Percentiles rank a stretch among this genome's conserved stretches.
phyloP scores from a whole-genome alignment of 2,888 invertebrate species.

The Chydorus sphaericus region DNA sequence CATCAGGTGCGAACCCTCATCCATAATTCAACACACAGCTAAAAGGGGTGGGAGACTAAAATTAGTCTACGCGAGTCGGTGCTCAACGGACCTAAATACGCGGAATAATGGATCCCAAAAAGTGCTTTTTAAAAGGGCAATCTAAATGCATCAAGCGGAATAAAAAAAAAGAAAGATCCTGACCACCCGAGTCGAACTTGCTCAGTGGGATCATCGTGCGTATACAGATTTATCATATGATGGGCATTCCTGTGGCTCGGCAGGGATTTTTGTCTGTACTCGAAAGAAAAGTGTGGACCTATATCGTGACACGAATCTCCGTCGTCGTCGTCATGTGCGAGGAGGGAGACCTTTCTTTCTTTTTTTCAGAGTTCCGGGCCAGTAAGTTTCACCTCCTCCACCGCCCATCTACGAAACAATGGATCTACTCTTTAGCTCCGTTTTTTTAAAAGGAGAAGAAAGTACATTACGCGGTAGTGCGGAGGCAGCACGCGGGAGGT shows the following conservation, averaged over 20 bases:
- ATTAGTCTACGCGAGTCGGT: too few species aligned
- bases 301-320: slow-evolving; percentile 8
- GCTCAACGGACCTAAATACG: too few species aligned
- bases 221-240: slow-evolving; percentile 2
- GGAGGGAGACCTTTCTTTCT: neutral
- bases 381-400: neutral
- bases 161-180: too few species aligned
- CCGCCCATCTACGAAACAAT: too few species aligned
- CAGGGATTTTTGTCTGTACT: neutral
- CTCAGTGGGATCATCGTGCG: neutral
- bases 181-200: neutral
- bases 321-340: neutral
- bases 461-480: neutral
- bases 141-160: too few species aligned
- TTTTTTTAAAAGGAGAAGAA: neutral
- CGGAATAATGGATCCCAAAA: too few species aligned
- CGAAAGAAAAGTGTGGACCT: too few species aligned
- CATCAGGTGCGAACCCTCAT: too few species aligned
- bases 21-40: too few species aligned
- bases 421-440: neutral
- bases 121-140: too few species aligned
- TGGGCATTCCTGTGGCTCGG: neutral
- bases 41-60: too few species aligned
- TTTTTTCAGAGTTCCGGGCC: slow-evolving; percentile 1
- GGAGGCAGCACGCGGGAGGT: neutral